These are phyloP conservation scores for Spheniscus humboldti DNA, from an alignment of 2,797 vertebrate species.

Conservation along the genomic window DNA sequence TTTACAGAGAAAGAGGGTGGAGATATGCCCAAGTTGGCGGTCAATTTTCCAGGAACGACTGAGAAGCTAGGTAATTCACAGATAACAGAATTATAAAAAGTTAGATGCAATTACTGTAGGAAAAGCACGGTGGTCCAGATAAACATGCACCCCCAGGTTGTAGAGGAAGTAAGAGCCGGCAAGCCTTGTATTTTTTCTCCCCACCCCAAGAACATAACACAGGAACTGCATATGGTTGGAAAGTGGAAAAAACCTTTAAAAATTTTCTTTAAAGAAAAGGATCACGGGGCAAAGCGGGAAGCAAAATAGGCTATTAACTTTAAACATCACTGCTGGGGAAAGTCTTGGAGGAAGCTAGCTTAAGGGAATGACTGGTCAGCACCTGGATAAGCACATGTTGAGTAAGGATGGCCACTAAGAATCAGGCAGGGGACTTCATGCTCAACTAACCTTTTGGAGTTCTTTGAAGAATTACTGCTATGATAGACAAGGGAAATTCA, in stretches of 20 bases:
- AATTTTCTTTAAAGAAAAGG: slow-evolving; percentile 32
- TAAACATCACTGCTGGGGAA: slow-evolving; percentile 34
- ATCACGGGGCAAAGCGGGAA: slow-evolving; percentile 37
- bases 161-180: slow-evolving; percentile 36
- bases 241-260: not conserved
- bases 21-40: slow-evolving; percentile 75
- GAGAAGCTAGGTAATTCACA: slow-evolving; percentile 72
- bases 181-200: slow-evolving; percentile 7
- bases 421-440: slow-evolving; percentile 51
- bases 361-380: slow-evolving; percentile 38
- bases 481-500: slow-evolving; percentile 45
- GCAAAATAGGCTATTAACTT: slow-evolving; percentile 26
- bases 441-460: slow-evolving; percentile 53
- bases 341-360: slow-evolving; percentile 30
- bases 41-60: slow-evolving; percentile 73
- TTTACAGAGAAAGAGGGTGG: slow-evolving; percentile 78
- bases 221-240: slow-evolving; percentile 24
- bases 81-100: slow-evolving; percentile 24
- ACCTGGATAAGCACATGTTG: slow-evolving; percentile 42
- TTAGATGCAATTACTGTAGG: slow-evolving; percentile 34
- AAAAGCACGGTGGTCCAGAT: slow-evolving; percentile 28
- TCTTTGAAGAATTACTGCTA: slow-evolving; percentile 59
- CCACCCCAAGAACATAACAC: slow-evolving; percentile 35
- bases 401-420: slow-evolving; percentile 52
- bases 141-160: slow-evolving; percentile 49